Base-by-base conservation (phyloP, 2,888 invertebrate species). In the Melanostoma scalare region DNA sequence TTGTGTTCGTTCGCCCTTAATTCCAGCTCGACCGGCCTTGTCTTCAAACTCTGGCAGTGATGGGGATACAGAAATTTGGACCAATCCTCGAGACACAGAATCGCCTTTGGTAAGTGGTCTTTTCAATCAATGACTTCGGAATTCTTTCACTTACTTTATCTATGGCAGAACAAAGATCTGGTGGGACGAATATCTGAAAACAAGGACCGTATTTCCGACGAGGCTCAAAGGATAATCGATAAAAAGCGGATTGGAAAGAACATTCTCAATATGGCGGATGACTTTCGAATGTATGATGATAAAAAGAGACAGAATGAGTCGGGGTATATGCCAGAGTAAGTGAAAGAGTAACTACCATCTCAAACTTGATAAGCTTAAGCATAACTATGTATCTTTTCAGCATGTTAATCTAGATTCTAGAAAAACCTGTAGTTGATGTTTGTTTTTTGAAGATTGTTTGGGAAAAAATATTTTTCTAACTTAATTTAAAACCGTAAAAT, bases 1-100 rank as follows among this genome's bases (percentile, higher is more conserved):
- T 52, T 96, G 96, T 91, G 94, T 95, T 86, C 94, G 96, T 85
- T 96, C 96, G 1, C 96, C 96, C 1, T 93, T 96, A 87, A 96
- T 96, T 88, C 95, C 95, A 46, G 95, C 95, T 20, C 92, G 96
- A 56, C 94, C 96, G 10, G 93, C 95, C 0, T 94, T 95, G 88
- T 95, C 96, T 0, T 94, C 94, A 0, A 90, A 91, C 69, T 91
- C 92, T 2, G 90, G 90, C 6, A 89, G 88, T 56, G 89, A 88
- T 56, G 90, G 89, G 2, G 89, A 89, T 65, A 90, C 93, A 0
- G 94, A 94, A 89, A 94, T 96, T 87, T 96, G 96, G 96, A 95
- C 94, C 61, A 96, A 95, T 90, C 94, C 95, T 0, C 87, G 87
- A 90, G 91, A 76, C 90, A 91, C 84, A 88, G 91, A 73, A 89